Evolutionary conservation across 2,797 vertebrate genomes (phyloP), one percentile per base, ranked within the genome.

Genomic region (Sorex maritimensis): DNA sequence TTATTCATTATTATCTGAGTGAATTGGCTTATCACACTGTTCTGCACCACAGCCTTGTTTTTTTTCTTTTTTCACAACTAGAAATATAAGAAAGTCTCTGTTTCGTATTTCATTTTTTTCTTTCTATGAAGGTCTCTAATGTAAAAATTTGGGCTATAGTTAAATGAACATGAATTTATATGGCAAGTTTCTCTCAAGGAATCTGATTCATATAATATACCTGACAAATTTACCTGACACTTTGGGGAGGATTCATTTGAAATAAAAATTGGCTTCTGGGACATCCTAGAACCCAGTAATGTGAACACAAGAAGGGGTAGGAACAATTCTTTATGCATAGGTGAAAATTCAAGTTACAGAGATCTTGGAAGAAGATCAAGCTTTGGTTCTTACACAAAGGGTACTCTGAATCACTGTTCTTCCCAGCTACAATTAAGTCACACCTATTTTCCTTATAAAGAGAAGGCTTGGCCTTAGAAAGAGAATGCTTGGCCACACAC

Each of bases 401-500:
- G 21, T 88, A 80, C 94, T 95, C 80, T 88, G 65, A 83, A 55
- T 77, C 65, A 72, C 41, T 81, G 14, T 93, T 95, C 69, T 96
- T 92, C 88, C 77, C 80, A 94, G n/a, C 23, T 82, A 49, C 82
- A 88, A 75, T 92, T 92, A 5, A 93, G 90, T 95, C 83, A 95
- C 58, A 79, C 73, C 92, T 79, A 58, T 82, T 49, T 41, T 21
- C 38, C 71, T 84, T 88, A 17, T 34, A 34, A 34, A 34, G 34
- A 34, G 34, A 34, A 34, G 83, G 83, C 34, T 34, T 93, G 86
- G 80, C 38, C 71, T 84, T 88, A 19, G 14, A 34, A 65, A 63
- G 7, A 78, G 38, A 91, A 94, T 58, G n/a, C 65, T 17, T 89
- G 91, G 83, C 86, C 61, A 71, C 65, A 88, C 69, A 63, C 9